phyloP scores from a whole-genome alignment of 2,113 vertebrate genomes.

The Aspiorhynchus laticeps region DNA sequence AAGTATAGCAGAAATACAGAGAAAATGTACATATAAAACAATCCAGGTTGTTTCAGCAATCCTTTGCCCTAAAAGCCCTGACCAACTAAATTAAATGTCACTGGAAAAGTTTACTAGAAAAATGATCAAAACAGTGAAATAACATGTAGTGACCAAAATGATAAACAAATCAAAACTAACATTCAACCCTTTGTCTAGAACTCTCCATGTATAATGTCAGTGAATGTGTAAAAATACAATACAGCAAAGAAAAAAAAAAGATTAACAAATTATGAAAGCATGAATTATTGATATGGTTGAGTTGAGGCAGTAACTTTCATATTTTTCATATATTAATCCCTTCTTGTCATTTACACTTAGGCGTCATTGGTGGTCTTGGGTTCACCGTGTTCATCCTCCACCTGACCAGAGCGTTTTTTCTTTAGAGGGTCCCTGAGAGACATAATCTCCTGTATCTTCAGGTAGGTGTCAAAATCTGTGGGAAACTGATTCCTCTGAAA shows the following conservation, averaged over 20 bases:
- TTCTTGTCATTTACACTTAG: background rate
- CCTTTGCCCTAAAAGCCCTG: background rate
- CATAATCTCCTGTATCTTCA: constrained; percentile 69
- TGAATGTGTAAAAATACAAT: background rate
- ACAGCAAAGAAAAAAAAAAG: background rate
- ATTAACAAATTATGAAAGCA: background rate
- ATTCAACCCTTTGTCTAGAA: background rate
- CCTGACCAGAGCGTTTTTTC: constrained; percentile 44
- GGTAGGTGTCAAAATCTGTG: constrained; percentile 59
- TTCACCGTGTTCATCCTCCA: constrained; percentile 56
- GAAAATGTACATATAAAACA: background rate
- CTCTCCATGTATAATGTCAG: background rate
- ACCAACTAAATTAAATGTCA: background rate
- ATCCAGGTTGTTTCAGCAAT: background rate
- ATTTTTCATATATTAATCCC: background rate
- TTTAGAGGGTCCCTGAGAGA: constrained; percentile 56
- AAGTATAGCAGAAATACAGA: background rate
- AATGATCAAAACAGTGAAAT: background rate
- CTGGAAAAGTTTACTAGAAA: background rate
- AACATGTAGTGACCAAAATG: background rate
- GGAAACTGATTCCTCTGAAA: constrained; percentile 73
- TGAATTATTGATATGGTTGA: background rate
- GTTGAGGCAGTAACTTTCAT: background rate
- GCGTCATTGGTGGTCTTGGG: background rate
- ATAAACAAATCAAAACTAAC: background rate